Evolutionary conservation across 2,888 invertebrate species (phyloP), one percentile per base, ranked within the genome.

Genomic region (Aphodius granarius): DNA sequence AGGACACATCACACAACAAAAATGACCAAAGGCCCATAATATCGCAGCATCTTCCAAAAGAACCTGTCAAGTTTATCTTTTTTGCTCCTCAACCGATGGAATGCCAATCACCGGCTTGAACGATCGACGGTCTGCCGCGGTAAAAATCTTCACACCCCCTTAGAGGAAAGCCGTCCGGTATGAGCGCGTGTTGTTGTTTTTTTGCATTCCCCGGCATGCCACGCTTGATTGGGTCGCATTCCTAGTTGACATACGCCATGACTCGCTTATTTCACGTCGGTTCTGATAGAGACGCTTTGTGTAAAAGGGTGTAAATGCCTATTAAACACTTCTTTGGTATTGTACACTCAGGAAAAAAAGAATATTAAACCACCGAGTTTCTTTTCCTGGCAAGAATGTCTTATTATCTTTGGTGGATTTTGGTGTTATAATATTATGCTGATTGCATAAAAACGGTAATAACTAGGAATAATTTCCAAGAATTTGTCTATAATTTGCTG

Each of bases 251-350:
- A 84, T 83, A 81, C 81, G 82, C 81, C 83, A 83, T 85, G 85
- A 85, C 80, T 83, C 85, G 83, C 84, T 84, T n/a, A 9, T 68
- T 21, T 22, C 68, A 13, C 9, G 76, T 75, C 76, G 79, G 79
- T 77, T 81, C 79, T 84, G 85, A 85, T 85, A 85, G 85, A 85
- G 85, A 85, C 82, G 84, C 85, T 83, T 84, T 83, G 82, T 83
- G 81, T 83, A 82, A 85, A 85, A 85, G 85, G 85, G 84, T 84
- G 85, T 85, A 86, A 86, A 86, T 85, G 84, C 85, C 85, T 84
- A 85, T 85, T 85, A 85, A 84, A 84, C 78, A 80, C 80, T 80
- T 77, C 78, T 78, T 73, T 72, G 63, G 77, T 77, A 75, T 76
- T 76, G 77, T 75, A 73, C 73, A 77, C 78, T 65, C 65, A n/a